Base-by-base conservation (phyloP, 1,140 invertebrate species). In the Latrodectus geometricus region DNA sequence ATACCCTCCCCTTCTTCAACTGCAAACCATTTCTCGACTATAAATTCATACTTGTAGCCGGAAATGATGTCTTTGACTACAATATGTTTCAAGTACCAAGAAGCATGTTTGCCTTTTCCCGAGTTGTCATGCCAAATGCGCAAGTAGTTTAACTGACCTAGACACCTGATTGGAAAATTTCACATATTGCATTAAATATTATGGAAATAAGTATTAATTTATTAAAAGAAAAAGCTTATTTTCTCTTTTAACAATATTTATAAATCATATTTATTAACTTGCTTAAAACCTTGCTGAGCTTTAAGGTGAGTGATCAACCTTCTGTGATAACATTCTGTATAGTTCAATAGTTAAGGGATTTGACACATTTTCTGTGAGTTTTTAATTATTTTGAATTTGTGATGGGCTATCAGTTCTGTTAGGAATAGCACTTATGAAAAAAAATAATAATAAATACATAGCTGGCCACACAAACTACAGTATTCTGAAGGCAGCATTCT, bases 71-170 rank as follows among this genome's bases (percentile, higher is more conserved):
- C 93, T 49, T 91, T 89, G 8, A 94, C 89, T 8, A 93, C 89
- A 49, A 93, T 89, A 87, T 91, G 91, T 70, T 92, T 91, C 50
- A 93, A 90, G 87, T 91, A 93, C 93, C 93, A 94, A 0, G 93
- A 93, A 7, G 91, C 92, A 21, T 90, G 89, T 35, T 91, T 90
- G 7, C 92, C 92, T 80, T 91, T 90, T 2, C 93, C 93, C n/a
- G 91, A 91, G 88, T 93, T 93, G 89, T 93, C 93, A 87, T 93
- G 93, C 93, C 93, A 93, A 8, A 93, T 90, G 17, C 92, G 90
- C 9, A 93, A 89, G 89, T 92, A 93, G 74, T 91, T 92, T 69
- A 93, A 89, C 14, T 90, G 88, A 15, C 93, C 93, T 0, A 93
- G 89, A 9, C 91, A 90, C 80, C 93, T 93, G 83, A 9, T 68